A percentile compares a stretch with the other conserved stretches of the same genome.
phyloP scores from a whole-genome alignment of 2,797 vertebrate genomes.

The Parauchenoglanis punctatus region DNA sequence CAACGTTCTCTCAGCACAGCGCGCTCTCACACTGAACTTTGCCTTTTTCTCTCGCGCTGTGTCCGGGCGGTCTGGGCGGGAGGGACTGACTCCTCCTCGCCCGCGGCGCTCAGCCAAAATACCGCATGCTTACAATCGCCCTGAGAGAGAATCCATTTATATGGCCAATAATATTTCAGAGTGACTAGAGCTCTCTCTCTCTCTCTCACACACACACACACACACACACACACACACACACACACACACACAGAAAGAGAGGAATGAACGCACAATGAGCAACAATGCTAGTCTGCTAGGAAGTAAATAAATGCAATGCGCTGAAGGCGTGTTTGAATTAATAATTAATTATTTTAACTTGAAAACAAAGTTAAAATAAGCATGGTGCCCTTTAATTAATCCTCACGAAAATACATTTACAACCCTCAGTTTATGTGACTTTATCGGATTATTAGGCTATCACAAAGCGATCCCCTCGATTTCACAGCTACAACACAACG shows the following conservation, averaged over 20 bases:
- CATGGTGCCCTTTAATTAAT: neutral
- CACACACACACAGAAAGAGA: neutral
- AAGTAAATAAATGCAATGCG: neutral
- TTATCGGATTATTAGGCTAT: neutral
- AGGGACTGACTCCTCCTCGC: conserved; percentile 42
- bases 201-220: no score
- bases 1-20: conserved; percentile 35
- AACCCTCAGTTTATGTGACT: neutral
- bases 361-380: neutral
- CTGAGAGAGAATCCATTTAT: conserved; percentile 32
- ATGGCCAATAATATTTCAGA: conserved; percentile 14
- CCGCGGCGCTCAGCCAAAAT: conserved; percentile 29
- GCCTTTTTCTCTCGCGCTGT: neutral
- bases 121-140: conserved; percentile 29
- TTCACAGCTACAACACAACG: neutral
- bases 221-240: no score
- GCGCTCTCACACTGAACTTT: conserved; percentile 37
- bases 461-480: neutral
- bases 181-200: neutral
- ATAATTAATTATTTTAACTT: neutral
- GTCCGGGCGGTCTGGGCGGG: conserved; percentile 38
- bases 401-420: neutral
- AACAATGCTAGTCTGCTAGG: neutral
- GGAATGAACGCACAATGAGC: neutral
- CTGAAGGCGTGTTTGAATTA: neutral